Conservation (phyloP, 2,113 vertebrate species). For the Erinaceus europaeus region DNA sequence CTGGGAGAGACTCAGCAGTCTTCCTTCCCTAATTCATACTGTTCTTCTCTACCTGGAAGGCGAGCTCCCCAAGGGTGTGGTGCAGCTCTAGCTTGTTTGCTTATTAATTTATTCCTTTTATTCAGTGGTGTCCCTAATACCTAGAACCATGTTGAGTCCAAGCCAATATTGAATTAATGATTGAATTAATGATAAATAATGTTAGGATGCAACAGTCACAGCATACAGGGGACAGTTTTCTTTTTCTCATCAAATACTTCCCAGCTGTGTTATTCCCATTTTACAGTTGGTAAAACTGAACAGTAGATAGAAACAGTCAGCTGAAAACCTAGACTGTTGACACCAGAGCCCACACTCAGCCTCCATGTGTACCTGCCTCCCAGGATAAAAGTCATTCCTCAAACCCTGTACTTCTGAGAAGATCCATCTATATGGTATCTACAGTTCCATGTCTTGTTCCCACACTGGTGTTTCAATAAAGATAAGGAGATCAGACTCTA, state of each 20-base stretch:
- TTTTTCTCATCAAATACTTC: not conserved
- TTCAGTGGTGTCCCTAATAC: not conserved
- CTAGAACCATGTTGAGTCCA: not conserved
- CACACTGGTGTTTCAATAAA: not conserved
- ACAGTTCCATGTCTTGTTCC: not conserved
- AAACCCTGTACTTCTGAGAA: no score
- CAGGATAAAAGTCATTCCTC: not conserved
- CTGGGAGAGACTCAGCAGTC: not conserved
- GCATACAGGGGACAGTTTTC: not conserved
- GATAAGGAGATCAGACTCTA: not conserved
- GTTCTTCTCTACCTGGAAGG: not conserved
- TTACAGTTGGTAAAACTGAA: not conserved
- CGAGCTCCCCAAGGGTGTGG: fast-evolving
- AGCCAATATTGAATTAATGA: not conserved
- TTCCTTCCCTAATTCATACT: fast-evolving
- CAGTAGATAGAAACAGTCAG: not conserved
- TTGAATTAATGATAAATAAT: not conserved
- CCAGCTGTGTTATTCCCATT: not conserved
- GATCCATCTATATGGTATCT: not conserved
- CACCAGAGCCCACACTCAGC: not conserved
- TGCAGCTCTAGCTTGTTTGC: not conserved
- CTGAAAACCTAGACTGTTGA: not conserved
- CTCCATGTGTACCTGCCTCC: not conserved
- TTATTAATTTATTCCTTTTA: not conserved
- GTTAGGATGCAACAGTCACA: not conserved